phyloP scores from a whole-genome alignment of 2,797 vertebrate genomes.

The Anomalospiza imberbis region DNA sequence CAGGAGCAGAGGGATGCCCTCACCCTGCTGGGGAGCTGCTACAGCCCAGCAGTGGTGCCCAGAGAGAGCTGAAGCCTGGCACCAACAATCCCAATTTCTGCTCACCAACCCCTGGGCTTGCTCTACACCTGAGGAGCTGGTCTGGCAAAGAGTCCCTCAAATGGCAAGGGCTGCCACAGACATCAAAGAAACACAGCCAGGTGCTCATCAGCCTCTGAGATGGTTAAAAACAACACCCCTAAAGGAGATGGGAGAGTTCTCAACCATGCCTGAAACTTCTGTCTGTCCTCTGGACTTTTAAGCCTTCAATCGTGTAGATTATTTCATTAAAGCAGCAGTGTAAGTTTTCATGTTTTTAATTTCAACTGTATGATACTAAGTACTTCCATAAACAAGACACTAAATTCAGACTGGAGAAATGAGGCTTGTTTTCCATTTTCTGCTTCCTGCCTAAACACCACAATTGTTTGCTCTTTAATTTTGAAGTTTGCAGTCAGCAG shows the following conservation, averaged over 20 bases:
- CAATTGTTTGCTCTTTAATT: not conserved
- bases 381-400: not conserved
- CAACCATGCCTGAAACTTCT: not conserved
- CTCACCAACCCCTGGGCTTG: accelerated
- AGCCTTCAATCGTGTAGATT: accelerated
- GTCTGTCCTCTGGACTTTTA: not conserved
- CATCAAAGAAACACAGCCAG: not conserved
- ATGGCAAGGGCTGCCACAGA: not conserved
- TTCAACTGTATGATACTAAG: not conserved
- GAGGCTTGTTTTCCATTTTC: not conserved
- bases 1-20: not conserved
- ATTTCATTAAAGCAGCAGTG: not conserved
- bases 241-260: not conserved
- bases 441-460: not conserved
- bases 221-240: accelerated
- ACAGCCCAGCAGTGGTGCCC: accelerated
- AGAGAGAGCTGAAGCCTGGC: not conserved
- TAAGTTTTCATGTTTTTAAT: accelerated
- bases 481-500: not conserved
- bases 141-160: not conserved
- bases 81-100: not conserved
- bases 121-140: not conserved
- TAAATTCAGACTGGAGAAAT: not conserved
- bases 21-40: not conserved
- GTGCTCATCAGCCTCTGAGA: not conserved